Evolutionary conservation across 2,888 invertebrate genomes (phyloP), one percentile per base, ranked within the genome.

Genomic region (Himalopsyche japonica): DNA sequence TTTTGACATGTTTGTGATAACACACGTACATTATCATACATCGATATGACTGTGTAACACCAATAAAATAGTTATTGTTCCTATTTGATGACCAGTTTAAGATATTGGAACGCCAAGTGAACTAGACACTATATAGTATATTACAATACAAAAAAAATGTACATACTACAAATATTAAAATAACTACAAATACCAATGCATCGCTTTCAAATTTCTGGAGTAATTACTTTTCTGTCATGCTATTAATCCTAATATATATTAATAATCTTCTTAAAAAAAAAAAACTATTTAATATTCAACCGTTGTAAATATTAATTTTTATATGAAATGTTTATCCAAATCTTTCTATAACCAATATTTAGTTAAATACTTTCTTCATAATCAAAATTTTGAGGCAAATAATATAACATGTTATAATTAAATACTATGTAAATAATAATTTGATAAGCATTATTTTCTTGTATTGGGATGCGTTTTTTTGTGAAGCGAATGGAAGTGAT

Each of bases 31-130:
- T 57, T 20, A 20, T 57, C 20, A 15, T 57, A 20, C 8, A 20
- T 57, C 57, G 20, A 57, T 57, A 20, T n/a, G 20, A 57, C 20
- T 57, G 57, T 57, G 37, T 12, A 27, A 77, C 77, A 34, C 77
- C 77, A 77, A 77, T 77, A 77, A 77, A 77, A 76, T 7, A 77
- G n/a, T 15, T 77, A 27, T 30, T 77, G 77, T 77, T 77, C 77
- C 77, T 77, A 77, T 77, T 32, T 77, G 37, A 32, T 32, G 37
- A 77, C n/a, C n/a, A 77, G 37, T 77, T 43, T 77, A 77, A 34
- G n/a, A 30, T 10, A 10, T 57, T 57, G 57, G 57, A 7, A 10
- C 24, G 20, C 57, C 24, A 20, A 57, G 57, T 57, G 20, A 76
- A 27, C n/a, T 76, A 32, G 15, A 76, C 30, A 76, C 43, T 76